phyloP scores from a whole-genome alignment of 1,140 invertebrate genomes.

The Pseudomyrmex dendroicus region DNA sequence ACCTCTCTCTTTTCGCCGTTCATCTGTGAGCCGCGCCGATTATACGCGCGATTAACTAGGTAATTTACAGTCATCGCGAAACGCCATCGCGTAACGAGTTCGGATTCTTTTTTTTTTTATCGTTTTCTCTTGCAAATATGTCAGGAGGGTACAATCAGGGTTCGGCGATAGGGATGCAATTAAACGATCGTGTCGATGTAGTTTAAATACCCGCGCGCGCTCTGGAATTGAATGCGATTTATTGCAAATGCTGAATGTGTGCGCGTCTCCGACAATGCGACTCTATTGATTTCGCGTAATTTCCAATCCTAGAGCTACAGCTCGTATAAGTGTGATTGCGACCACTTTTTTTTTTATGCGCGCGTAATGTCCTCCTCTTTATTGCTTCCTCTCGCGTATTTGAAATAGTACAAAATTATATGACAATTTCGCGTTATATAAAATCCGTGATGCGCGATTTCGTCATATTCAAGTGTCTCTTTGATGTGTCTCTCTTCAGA shows the following conservation, averaged over 20 bases:
- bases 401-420: slow-evolving; percentile 19
- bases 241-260: not conserved
- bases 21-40: not conserved
- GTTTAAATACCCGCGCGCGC: not conserved
- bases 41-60: slow-evolving; percentile 11
- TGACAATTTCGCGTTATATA: slow-evolving; percentile 27
- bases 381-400: slow-evolving; percentile 12
- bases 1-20: slow-evolving; percentile 10
- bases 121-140: not conserved
- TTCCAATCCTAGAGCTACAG: not conserved
- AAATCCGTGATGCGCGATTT: slow-evolving; percentile 4
- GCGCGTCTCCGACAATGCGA: not conserved
- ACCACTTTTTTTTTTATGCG: not conserved
- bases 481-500: not conserved
- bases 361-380: not conserved
- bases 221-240: slow-evolving; percentile 24
- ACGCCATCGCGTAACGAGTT: not conserved
- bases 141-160: not conserved
- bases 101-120: slow-evolving; percentile 4
- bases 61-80: slow-evolving; percentile 19
- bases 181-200: not conserved
- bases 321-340: not conserved
- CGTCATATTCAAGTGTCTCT: slow-evolving; percentile 12
- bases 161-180: not conserved
- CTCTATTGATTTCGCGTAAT: slow-evolving; percentile 14